A percentile compares a stretch with the other conserved stretches of the same genome.
phyloP scores from a whole-genome alignment of 1,140 invertebrate genomes.

The Thaumetopoea pityocampa region DNA sequence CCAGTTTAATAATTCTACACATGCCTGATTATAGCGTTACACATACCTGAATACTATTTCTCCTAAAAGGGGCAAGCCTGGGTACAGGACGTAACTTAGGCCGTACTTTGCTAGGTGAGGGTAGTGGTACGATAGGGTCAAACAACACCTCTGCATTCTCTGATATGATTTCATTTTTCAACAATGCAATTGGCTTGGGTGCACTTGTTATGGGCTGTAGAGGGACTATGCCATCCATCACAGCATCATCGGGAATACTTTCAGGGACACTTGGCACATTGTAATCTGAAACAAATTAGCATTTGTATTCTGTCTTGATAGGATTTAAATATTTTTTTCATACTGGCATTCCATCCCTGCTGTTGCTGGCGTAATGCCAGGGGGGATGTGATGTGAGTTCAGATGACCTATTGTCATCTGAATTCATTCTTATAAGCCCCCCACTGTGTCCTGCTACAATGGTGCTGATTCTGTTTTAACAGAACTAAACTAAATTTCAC shows the following conservation, averaged over 20 bases:
- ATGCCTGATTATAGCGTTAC: no score
- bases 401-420: no score
- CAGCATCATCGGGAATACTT: slow-evolving; percentile 42
- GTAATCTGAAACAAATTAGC: slow-evolving; percentile 41
- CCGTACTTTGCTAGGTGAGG: slow-evolving; percentile 63
- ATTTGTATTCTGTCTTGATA: no score
- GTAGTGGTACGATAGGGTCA: slow-evolving; percentile 71
- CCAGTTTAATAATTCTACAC: no score
- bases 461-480: no score
- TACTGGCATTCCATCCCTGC: no score
- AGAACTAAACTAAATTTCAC: no score
- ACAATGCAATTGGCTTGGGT: slow-evolving; percentile 49
- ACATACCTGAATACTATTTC: slow-evolving; percentile 70
- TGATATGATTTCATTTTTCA: slow-evolving; percentile 67
- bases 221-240: slow-evolving; percentile 64
- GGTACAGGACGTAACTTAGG: slow-evolving; percentile 68
- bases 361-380: no score
- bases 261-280: slow-evolving; percentile 44
- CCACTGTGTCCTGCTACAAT: no score
- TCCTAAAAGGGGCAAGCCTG: slow-evolving; percentile 53
- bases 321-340: no score
- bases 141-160: slow-evolving; percentile 66
- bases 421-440: no score
- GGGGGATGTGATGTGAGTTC: no score
- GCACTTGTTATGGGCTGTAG: slow-evolving; percentile 37